Evolutionary conservation across 2,113 vertebrate species (phyloP), one percentile per base, ranked within the genome.

Genomic region (Hylia prasina): DNA sequence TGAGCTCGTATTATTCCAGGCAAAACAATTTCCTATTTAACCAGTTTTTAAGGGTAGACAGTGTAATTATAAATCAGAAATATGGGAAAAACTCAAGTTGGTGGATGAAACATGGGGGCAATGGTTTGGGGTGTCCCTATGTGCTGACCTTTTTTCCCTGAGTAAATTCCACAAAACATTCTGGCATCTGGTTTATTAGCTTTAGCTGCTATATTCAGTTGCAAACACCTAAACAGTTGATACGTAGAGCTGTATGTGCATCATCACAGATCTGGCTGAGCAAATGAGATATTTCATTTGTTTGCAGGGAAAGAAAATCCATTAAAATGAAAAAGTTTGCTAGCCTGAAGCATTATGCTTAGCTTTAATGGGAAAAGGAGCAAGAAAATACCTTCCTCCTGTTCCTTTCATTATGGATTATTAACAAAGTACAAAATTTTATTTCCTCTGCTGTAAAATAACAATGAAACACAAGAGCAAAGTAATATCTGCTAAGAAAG

Each of bases 221-320:
- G 48, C 14, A 84, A 82, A 79, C 76, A 69, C 22, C 45, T 85
- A 40, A 81, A 61, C 9, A 50, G 30, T 33, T 78, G 45, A 56
- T 69, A 93, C 22, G 3, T 53, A 69, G 31, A 94, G 18, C 64
- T 84, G 35, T 48, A 71, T 78, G 65, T 31, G 22, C 44, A 77
- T 50, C 58, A 45, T 47, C 25, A 40, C 20, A 50, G 37, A 80
- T 63, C 58, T 87, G 39, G 51, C 80, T 94, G 58, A 85, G 50
- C 39, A 72, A 91, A 94, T 82, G 30, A 91, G 58, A 63, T 82
- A 85, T 65, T 85, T 8, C 18, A 82, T 93, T 97, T 91, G n/a
- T 96, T 94, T 95, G 21, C 21, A 91, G 45, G 30, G 39, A 91
- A 95, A 77, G 28, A 93, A 93, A 91, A 87, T 76, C 53, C 24